Evolutionary conservation across 2,888 invertebrate genomes (phyloP).

Genomic region (Latheticus oryzae): DNA sequence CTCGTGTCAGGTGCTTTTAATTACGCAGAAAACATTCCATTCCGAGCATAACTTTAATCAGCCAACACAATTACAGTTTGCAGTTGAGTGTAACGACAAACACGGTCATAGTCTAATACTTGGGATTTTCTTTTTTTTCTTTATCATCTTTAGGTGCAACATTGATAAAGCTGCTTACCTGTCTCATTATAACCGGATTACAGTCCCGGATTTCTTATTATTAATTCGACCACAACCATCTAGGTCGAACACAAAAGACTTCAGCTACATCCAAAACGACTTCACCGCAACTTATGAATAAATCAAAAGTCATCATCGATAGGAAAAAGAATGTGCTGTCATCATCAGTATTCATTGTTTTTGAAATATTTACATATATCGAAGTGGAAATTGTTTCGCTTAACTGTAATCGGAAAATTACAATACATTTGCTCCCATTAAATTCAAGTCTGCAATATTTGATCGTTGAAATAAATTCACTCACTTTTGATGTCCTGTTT

Average conservation of each 20-base stretch:
- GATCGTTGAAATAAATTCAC: too few species aligned
- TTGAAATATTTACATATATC: conserved; percentile 17
- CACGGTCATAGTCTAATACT: conserved; percentile 13
- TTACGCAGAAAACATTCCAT: conserved; percentile 37
- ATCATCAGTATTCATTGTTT: conserved; percentile 25
- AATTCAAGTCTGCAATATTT: too few species aligned
- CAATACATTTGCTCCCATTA: too few species aligned
- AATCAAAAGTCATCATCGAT: conserved; percentile 10
- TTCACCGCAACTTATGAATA: conserved; percentile 21
- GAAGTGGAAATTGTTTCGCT: too few species aligned
- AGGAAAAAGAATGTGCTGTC: conserved; percentile 15
- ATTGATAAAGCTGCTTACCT: conserved; percentile 14
- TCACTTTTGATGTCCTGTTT: too few species aligned
- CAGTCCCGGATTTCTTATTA: conserved; percentile 13
- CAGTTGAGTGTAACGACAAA: conserved; percentile 29
- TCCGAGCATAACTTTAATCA: conserved; percentile 33
- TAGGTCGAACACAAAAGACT: conserved; percentile 12
- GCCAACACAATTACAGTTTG: conserved; percentile 29
- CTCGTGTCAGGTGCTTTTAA: conserved; percentile 34
- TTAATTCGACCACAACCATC: conserved; percentile 5
- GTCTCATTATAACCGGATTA: conserved; percentile 5
- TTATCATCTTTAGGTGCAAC: background rate
- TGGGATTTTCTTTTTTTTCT: background rate
- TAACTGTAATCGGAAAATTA: too few species aligned
- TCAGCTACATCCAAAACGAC: conserved; percentile 8